Base-by-base conservation (phyloP, 2,888 invertebrate species). In the Sipha maydis region DNA sequence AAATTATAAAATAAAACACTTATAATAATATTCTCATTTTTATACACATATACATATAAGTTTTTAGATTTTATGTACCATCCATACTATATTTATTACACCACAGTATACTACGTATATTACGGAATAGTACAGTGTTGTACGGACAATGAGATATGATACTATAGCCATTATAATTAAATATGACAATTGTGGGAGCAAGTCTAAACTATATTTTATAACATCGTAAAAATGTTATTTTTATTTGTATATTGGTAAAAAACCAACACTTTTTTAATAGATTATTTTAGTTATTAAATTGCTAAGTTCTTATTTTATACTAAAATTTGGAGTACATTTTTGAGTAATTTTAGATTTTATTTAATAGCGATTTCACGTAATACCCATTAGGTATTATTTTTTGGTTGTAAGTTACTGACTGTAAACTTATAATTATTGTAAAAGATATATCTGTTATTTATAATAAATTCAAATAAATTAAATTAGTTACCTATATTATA, bases 401-500 rank as follows among this genome's bases (percentile, higher is more conserved):
- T 21, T 61, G 9, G 56, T 14, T 25, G 5, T 56, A 34, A 78
- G 56, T 71, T 71, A 5, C 14, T 31, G 17, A 28, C 17, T 14
- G 9, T 9, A 28, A 0, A 71, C 31, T 71, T 28, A 71, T 11
- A 31, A 28, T 28, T n/a, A 71, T 71, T 28, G 17, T 71, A 71
- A 28, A 4, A 14, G 17, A 4, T 71, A 31, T 11, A 61, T 61
- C 3, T 61, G 25, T 21, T 31, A 31, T 69, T 69, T 69, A 28
- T 69, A 28, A 25, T n/a, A 38, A 34, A 28, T n/a, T 17, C 14
- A 75, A 79, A 79, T 56, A 25, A 83, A 73, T 75, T 56, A 11
- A 75, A 38, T 83, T 82, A 69, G 82, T 56, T 28, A 80, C 69
- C 11, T 21, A 80, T 28, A n/a, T 82, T 34, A 75, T 34, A 73